Evolutionary conservation across 2,797 vertebrate species (phyloP), one percentile per base, ranked within the genome.

Genomic region (Brachymystax lenok): DNA sequence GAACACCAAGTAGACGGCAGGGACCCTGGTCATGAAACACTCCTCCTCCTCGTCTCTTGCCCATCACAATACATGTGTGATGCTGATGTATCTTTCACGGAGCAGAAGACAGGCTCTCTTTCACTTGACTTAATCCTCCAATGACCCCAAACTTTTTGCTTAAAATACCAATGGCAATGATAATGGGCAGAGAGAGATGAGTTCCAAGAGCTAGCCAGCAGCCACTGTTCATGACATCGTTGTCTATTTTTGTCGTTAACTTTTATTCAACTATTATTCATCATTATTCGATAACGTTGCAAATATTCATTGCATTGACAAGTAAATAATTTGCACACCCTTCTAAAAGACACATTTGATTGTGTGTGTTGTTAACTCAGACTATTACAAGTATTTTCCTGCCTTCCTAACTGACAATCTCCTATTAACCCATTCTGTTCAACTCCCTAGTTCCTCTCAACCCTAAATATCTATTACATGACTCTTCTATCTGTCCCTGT

Each of bases 11-110:
- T 76, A 86, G 78, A 81, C 88, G 86, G 79, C 82, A 82, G 88
- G 89, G 86, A 89, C 79, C 80, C 67, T 3, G 0, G 85, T 93
- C 85, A 92, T 92, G 80, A 93, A 94, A 93, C 87, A 54, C 79
- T 77, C 82, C 77, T 89, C 82, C 66, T 78, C 78, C 28, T 33
- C 71, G 82, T 74, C 78, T 24, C 52, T 5, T 33, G 1, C 69
- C 54, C 78, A 17, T 80, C 81, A 77, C 77, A 83, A 81, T 75
- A 81, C 78, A 73, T 66, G 59, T 78, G 59, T 14, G 24, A 78
- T 83, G 79, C 80, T 83, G 86, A 85, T 88, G 78, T 86, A 90
- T 92, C 50, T 88, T 92, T 91, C 80, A 89, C 90, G 85, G 84
- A 82, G 78, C 67, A 2, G 78, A 66, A 85, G 80, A 74, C 71